Evolutionary conservation across 2,797 vertebrate genomes (phyloP), one percentile per base, ranked within the genome.

Genomic region (Sebastes itinus): DNA sequence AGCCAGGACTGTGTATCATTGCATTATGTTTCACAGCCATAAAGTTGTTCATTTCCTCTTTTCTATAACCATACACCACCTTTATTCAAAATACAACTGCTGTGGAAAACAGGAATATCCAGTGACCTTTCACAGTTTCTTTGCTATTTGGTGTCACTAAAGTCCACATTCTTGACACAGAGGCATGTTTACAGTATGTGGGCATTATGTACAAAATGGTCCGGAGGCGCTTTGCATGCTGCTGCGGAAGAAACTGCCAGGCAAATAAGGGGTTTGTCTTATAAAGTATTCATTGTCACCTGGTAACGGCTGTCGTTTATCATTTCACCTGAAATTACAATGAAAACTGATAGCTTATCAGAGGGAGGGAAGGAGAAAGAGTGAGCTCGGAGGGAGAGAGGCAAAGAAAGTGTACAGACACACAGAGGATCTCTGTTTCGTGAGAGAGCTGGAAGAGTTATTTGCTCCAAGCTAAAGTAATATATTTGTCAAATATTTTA

Each of bases 261-360:
- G 95, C 96, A 96, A 96, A 97, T 96, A 95, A 96, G 94, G 93
- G 95, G 95, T 96, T 96, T 95, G 96, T 96, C 96, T 97, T 96
- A 96, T 96, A 96, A 97, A 97, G 95, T 96, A 96, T 96, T 96
- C 95, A 97, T 97, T 96, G 96, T 96, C 95, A 96, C 95, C 95
- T 96, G 94, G 96, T 97, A 96, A 96, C 96, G 91, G 95, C 94
- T 82, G 90, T 80, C 94, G 95, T 96, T 97, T 96, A 96, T 96
- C 95, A 95, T 96, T 96, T 97, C 95, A 96, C 96, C 95, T 96
- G 95, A 96, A 97, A 96, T 96, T 96, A 96, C 95, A 96, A 96
- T 95, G 95, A 95, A 97, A 96, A 96, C 94, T 93, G 96, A 96
- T 96, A 96, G 94, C 94, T 96, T 96, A 96, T 97, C 96, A 90